Evolutionary conservation across 2,797 vertebrate species (phyloP), one percentile per base, ranked within the genome.

Genomic region (Sparus aurata): DNA sequence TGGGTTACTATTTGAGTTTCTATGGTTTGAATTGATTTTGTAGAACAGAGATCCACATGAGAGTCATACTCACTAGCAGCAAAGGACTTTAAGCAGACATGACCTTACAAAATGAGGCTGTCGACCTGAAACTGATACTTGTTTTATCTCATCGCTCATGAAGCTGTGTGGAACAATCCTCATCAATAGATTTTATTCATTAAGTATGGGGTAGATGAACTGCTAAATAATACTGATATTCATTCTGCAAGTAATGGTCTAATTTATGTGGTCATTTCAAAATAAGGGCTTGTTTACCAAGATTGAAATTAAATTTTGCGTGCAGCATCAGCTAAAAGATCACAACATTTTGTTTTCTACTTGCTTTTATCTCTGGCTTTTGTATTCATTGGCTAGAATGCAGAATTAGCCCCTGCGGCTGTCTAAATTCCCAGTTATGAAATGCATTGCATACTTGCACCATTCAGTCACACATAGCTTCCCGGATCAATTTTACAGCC

Each of bases 391-490:
- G 60, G 63, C 60, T 59, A 64, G 34, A 45, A 46, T 60, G 62
- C 69, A 67, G 69, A 74, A 71, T 86, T 50, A 38, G 67, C 68
- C 69, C 64, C 71, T 47, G 70, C 12, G 72, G 54, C 75, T 61
- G 69, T 82, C 65, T 69, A 17, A 67, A 81, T 87, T 79, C 77
- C 61, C 52, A 81, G 77, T 75, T 83, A 86, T 88, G 86, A 91
- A 91, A 89, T 86, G 25, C 59, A 73, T 47, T 61, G 70, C 89
- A 92, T 93, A 75, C 69, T 92, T 91, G 57, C 67, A 73, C 46
- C 72, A 53, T 84, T 90, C 50, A 47, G 85, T 92, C 83, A 93
- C 80, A 82, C 87, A 84, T 87, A 79, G 67, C 76, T 86, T 78
- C 58, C 68, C 79, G 69, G 86, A 93, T 92, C 66, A 69, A 83